Percentiles rank a stretch among this genome's conserved stretches.
Evolutionary conservation across 1,140 invertebrate species (phyloP).

Genomic region (Reticulitermes speratus): DNA sequence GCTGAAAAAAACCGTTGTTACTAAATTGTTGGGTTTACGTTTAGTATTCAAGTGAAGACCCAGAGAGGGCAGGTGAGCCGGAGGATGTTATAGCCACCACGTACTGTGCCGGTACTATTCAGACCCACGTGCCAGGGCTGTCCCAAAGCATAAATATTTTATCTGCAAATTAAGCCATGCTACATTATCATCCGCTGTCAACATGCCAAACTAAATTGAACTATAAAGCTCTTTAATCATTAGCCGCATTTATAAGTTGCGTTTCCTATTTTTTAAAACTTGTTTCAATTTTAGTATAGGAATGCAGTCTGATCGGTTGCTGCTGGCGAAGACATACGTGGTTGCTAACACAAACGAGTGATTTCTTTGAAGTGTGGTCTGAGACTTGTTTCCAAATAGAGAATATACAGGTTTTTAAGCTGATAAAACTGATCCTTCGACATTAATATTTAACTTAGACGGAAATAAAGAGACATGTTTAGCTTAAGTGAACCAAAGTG

Average conservation of each 20-base stretch:
- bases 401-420: background rate
- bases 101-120: background rate
- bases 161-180: conserved; percentile 9
- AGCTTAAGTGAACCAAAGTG: background rate
- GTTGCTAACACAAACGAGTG: background rate
- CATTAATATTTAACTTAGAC: background rate
- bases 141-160: background rate
- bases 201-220: background rate
- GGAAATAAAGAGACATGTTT: background rate
- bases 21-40: background rate
- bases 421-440: background rate
- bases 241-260: background rate
- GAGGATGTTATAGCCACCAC: background rate
- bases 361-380: background rate
- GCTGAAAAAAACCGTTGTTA: background rate
- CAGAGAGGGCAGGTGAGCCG: background rate
- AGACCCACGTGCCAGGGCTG: background rate
- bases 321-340: background rate
- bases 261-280: background rate
- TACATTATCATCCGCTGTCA: background rate
- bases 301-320: background rate
- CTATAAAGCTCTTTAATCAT: background rate
- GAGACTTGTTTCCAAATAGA: background rate
- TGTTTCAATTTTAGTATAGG: background rate
- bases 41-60: background rate